Conservation (phyloP, 2,888 invertebrate genomes). For the Drosophila stalkeri region DNA sequence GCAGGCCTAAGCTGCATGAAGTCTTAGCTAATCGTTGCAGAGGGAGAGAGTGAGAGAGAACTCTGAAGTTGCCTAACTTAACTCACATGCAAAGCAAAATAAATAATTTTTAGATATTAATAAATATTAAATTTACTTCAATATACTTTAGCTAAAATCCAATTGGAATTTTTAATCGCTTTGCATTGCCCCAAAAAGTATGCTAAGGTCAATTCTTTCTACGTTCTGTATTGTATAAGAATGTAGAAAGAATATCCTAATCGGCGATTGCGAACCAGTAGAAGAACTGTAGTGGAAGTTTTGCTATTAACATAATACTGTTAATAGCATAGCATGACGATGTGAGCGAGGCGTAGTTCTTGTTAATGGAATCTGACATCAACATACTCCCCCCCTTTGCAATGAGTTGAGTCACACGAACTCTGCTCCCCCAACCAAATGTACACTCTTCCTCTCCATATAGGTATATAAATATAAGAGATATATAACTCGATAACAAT, state of each 20-base stretch:
- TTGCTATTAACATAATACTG: too few species aligned
- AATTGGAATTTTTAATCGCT: neutral
- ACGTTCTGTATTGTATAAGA: too few species aligned
- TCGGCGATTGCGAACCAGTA: too few species aligned
- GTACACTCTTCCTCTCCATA: neutral
- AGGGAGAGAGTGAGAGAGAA: neutral
- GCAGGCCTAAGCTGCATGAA: constrained; percentile 61
- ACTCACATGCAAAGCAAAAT: neutral
- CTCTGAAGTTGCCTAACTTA: neutral
- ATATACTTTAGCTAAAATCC: neutral
- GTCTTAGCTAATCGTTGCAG: constrained; percentile 34
- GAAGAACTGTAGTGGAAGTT: too few species aligned
- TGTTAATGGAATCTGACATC: too few species aligned
- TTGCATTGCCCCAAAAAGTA: constrained; percentile 67
- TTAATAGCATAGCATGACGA: too few species aligned
- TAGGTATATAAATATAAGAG: neutral
- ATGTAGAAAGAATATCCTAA: too few species aligned
- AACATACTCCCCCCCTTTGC: too few species aligned
- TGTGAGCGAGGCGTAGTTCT: too few species aligned
- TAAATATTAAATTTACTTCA: neutral
- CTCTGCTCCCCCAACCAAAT: too few species aligned
- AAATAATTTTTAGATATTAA: neutral
- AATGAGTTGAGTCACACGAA: too few species aligned
- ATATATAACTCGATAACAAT: neutral
- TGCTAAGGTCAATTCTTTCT: constrained; percentile 66